A percentile compares a stretch with the other conserved stretches of the same genome.
phyloP scores from a whole-genome alignment of 1,140 invertebrate genomes.

The Helicoverpa armigera region DNA sequence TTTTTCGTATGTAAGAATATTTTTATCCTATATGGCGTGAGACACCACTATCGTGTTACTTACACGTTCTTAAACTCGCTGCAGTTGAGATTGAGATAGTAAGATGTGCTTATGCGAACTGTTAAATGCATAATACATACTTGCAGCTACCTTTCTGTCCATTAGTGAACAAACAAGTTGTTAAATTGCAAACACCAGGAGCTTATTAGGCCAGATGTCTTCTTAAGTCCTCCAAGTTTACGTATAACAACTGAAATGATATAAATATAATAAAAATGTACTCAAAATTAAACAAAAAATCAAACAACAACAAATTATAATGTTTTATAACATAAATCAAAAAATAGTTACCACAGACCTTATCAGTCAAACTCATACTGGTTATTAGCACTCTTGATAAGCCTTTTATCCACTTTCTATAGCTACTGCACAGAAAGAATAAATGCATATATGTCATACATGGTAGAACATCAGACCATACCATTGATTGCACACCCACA shows the following conservation, averaged over 20 bases:
- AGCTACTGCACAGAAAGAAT: slow-evolving; percentile 58
- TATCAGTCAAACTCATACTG: slow-evolving; percentile 52
- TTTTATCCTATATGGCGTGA: too few relatives aligned
- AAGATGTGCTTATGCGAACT: too few relatives aligned
- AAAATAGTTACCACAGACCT: slow-evolving; percentile 46
- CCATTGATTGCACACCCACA: slow-evolving; percentile 52
- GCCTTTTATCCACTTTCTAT: slow-evolving; percentile 52
- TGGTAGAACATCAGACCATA: slow-evolving; percentile 38
- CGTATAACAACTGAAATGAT: slow-evolving; percentile 1
- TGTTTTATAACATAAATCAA: slow-evolving; percentile 37
- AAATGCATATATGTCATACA: slow-evolving; percentile 52
- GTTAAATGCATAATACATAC: too few relatives aligned
- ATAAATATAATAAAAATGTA: background rate
- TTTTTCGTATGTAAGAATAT: too few relatives aligned
- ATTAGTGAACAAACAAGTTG: background rate
- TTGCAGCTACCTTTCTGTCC: background rate
- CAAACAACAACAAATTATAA: background rate
- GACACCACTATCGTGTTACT: too few relatives aligned
- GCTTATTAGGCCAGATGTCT: background rate
- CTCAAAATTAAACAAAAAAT: slow-evolving; percentile 2
- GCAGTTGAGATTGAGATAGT: too few relatives aligned
- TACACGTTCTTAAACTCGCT: too few relatives aligned
- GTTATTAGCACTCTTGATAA: slow-evolving; percentile 53
- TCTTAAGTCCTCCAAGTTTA: background rate
- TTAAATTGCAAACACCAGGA: background rate